Evolutionary conservation across 2,888 invertebrate species (phyloP).

Genomic region (Amphipyra berbera): DNA sequence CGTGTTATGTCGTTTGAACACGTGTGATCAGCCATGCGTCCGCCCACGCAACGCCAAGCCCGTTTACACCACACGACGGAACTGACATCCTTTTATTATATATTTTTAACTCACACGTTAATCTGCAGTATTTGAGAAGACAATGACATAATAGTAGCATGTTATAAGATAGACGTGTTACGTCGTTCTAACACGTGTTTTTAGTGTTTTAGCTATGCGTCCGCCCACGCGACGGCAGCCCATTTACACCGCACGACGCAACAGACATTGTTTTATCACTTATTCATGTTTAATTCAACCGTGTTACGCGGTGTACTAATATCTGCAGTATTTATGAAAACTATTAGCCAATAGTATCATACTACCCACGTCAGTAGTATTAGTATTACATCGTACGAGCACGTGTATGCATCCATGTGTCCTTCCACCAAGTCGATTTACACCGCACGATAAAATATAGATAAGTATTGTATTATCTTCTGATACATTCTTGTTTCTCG

Average conservation of each 20-base stretch:
- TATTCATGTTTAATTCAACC: too few species aligned
- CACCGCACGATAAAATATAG: conserved; percentile 30
- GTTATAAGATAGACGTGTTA: too few species aligned
- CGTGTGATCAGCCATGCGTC: conserved; percentile 50
- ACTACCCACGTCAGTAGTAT: conserved; percentile 26
- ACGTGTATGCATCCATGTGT: conserved; percentile 30
- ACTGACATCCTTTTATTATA: conserved; percentile 4
- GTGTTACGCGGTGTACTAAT: background rate
- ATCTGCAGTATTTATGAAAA: conserved; percentile 5
- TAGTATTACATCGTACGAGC: conserved; percentile 12
- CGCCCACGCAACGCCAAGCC: conserved; percentile 40
- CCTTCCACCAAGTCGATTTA: conserved; percentile 42
- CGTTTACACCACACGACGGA: conserved; percentile 19
- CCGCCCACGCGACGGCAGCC: too few species aligned
- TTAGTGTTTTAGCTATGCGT: too few species aligned
- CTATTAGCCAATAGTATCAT: conserved; percentile 5
- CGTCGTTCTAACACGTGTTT: too few species aligned
- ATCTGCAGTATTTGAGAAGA: too few species aligned
- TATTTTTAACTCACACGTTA: too few species aligned
- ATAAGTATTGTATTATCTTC: conserved; percentile 25
- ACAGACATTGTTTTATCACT: too few species aligned
- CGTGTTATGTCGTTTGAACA: conserved; percentile 35
- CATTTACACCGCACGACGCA: too few species aligned
- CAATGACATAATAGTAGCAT: too few species aligned
- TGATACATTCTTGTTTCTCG: conserved; percentile 13